These are phyloP conservation scores for Notiomystis cincta DNA, from an alignment of 2,113 vertebrate species.

Conservation along the genomic window DNA sequence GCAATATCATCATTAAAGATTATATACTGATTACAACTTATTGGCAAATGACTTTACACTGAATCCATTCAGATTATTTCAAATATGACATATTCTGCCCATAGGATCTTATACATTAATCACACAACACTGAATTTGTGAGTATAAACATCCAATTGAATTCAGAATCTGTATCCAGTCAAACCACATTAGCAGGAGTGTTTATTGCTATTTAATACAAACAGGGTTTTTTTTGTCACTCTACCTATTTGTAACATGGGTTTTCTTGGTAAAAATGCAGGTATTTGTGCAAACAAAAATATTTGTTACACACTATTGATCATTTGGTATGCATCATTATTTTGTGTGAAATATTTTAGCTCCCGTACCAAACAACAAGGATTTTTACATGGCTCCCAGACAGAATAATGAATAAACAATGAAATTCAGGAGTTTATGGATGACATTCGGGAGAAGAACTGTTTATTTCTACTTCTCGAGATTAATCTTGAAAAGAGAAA, in stretches of 20 bases:
- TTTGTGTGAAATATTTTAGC: neutral
- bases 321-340: neutral
- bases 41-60: slow-evolving; percentile 28
- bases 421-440: neutral
- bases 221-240: neutral
- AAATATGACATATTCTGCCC: slow-evolving; percentile 23
- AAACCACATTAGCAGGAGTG: neutral
- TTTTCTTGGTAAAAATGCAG: neutral
- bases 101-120: slow-evolving; percentile 33
- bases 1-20: slow-evolving; percentile 29
- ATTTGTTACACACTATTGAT: neutral
- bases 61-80: slow-evolving; percentile 9
- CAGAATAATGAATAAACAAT: neutral
- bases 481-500: neutral
- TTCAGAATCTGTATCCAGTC: neutral
- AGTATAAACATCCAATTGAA: neutral
- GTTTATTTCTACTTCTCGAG: neutral
- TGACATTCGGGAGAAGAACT: neutral
- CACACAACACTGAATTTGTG: neutral
- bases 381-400: neutral
- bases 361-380: neutral
- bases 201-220: neutral
- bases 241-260: neutral
- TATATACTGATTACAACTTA: slow-evolving; percentile 46
- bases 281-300: neutral